phyloP scores from a whole-genome alignment of 2,113 vertebrate species.

The Trichomycterus rosablanca region DNA sequence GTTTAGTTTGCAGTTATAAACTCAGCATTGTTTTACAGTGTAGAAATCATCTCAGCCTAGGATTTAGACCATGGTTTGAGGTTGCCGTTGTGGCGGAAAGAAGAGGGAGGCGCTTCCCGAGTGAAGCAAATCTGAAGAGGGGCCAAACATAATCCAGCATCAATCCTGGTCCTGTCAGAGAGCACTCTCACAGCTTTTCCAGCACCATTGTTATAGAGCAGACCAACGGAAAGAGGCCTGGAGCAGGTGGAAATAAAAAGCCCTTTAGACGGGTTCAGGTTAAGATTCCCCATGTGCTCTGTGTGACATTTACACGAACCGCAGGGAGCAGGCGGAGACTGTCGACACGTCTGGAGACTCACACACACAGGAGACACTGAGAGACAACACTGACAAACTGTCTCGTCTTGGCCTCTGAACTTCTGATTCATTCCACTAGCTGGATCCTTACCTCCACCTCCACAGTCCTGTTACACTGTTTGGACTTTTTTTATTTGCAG shows the following conservation, averaged over 20 bases:
- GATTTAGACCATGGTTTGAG: no score
- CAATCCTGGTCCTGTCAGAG: conserved; percentile 62
- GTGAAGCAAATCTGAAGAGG: conserved; percentile 62
- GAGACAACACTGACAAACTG: conserved; percentile 12
- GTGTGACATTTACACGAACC: conserved; percentile 59
- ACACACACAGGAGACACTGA: conserved; percentile 21
- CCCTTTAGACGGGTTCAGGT: conserved; percentile 58
- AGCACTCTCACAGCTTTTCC: conserved; percentile 61
- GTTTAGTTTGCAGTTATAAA: no score
- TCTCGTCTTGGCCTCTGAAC: not conserved
- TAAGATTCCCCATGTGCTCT: conserved; percentile 57
- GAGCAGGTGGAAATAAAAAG: conserved; percentile 74
- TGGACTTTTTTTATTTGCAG: no score
- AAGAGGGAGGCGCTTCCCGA: conserved; percentile 59
- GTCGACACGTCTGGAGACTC: conserved; percentile 37
- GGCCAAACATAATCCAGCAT: conserved; percentile 70
- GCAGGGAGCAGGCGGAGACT: conserved; percentile 45
- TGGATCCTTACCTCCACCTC: not conserved
- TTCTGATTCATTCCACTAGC: not conserved
- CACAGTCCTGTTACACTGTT: not conserved
- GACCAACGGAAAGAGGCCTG: conserved; percentile 70
- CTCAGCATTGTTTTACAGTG: no score
- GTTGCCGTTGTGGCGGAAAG: conserved; percentile 41
- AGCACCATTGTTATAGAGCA: conserved; percentile 71
- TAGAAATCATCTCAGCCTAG: no score